Conservation (phyloP, 2,797 vertebrate genomes). For the Erethizon dorsatum region DNA sequence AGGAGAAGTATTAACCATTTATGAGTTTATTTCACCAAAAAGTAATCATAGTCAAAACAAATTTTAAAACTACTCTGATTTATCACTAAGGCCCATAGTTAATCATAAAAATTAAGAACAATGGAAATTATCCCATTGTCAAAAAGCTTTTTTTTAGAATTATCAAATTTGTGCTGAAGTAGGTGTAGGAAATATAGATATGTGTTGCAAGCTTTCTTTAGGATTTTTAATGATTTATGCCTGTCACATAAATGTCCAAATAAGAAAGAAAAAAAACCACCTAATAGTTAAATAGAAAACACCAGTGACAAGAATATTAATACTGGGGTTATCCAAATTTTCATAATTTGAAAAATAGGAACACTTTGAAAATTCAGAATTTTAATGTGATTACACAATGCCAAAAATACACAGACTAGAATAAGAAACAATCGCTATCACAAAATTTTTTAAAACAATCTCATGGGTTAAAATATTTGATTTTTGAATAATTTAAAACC, state of each 20-base stretch:
- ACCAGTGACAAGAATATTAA: constrained; percentile 42
- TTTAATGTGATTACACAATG: not conserved
- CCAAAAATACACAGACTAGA: not conserved
- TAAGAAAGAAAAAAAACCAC: not conserved
- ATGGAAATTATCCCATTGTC: constrained; percentile 20
- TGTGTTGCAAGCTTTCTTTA: not conserved
- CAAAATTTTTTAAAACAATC: not conserved
- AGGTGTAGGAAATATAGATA: not conserved
- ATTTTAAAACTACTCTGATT: constrained; percentile 27
- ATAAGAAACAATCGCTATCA: not conserved
- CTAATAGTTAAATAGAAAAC: constrained; percentile 81
- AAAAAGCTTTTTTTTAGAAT: not conserved
- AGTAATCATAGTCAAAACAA: not conserved
- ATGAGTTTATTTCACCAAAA: constrained; percentile 48
- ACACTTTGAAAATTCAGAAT: constrained; percentile 75
- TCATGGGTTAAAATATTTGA: constrained; percentile 7
- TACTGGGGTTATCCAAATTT: not conserved
- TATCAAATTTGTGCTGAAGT: not conserved
- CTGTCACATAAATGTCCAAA: not conserved
- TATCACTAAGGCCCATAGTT: not conserved
- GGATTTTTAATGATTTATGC: not conserved
- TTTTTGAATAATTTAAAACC: constrained; percentile 61
- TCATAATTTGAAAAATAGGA: constrained; percentile 65
- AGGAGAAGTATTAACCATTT: constrained; percentile 18
- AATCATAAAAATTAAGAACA: constrained; percentile 51